phyloP scores from a whole-genome alignment of 2,888 invertebrate genomes.

The Automeris io region DNA sequence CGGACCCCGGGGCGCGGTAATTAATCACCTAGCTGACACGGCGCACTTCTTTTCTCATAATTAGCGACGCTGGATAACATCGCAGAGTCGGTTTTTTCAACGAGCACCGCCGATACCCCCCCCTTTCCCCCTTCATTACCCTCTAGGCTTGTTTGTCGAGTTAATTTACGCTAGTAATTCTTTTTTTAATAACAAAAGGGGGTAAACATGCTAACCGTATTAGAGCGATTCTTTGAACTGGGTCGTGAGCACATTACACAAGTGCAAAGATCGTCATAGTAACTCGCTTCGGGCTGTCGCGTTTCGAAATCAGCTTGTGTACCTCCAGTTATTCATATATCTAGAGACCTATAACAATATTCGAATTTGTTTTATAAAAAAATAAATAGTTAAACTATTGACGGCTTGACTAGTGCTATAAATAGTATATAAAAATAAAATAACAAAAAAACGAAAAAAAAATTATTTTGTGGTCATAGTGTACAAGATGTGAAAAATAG shows the following conservation, averaged over 20 bases:
- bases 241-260: not conserved
- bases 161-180: not conserved
- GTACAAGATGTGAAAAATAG: too few species aligned
- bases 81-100: constrained; percentile 2
- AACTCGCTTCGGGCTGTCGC: too few species aligned
- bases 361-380: too few species aligned
- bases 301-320: too few species aligned
- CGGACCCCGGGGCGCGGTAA: not conserved
- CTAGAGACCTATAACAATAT: too few species aligned
- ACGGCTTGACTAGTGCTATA: too few species aligned
- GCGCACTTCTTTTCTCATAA: constrained; percentile 1
- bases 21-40: constrained; percentile 3
- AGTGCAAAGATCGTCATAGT: too few species aligned
- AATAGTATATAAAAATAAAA: too few species aligned
- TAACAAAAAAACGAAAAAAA: too few species aligned
- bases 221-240: not conserved
- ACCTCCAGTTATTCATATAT: too few species aligned
- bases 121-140: not conserved
- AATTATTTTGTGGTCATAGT: too few species aligned
- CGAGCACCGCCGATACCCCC: constrained; percentile 1
- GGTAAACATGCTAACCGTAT: not conserved
- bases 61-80: constrained; percentile 3
- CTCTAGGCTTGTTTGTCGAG: not conserved
- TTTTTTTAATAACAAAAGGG: not conserved
- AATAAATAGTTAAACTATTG: too few species aligned